Conservation (phyloP, 2,113 vertebrate species). For the Python bivittatus region DNA sequence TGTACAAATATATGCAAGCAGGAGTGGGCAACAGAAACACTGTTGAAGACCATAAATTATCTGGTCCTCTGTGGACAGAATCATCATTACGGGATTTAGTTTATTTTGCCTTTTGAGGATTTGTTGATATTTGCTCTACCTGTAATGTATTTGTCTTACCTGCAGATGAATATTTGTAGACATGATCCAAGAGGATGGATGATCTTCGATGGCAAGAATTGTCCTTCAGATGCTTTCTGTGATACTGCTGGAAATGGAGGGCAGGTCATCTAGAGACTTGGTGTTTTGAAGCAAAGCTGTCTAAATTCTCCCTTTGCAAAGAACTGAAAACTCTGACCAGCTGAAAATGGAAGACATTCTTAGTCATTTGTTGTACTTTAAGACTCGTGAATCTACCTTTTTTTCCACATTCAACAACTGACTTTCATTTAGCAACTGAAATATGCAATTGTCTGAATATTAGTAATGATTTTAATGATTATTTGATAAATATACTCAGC, state of each 20-base stretch:
- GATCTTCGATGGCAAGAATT: neutral
- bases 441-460: too few species aligned
- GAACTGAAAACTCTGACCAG: too few species aligned
- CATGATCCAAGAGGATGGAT: neutral
- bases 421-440: too few species aligned
- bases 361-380: too few species aligned
- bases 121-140: neutral
- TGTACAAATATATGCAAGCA: neutral
- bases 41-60: neutral
- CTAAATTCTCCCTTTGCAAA: too few species aligned
- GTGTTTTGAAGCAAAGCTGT: neutral
- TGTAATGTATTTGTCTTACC: neutral
- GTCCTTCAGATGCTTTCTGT: neutral
- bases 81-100: neutral
- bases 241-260: neutral
- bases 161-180: neutral
- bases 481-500: neutral
- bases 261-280: neutral
- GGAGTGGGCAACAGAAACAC: neutral
- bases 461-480: neutral
- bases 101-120: neutral
- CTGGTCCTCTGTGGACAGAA: neutral
- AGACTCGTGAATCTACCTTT: too few species aligned
- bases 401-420: too few species aligned
- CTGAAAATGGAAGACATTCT: too few species aligned